phyloP scores from a whole-genome alignment of 2,797 vertebrate species.

The Rallus crepitans region DNA sequence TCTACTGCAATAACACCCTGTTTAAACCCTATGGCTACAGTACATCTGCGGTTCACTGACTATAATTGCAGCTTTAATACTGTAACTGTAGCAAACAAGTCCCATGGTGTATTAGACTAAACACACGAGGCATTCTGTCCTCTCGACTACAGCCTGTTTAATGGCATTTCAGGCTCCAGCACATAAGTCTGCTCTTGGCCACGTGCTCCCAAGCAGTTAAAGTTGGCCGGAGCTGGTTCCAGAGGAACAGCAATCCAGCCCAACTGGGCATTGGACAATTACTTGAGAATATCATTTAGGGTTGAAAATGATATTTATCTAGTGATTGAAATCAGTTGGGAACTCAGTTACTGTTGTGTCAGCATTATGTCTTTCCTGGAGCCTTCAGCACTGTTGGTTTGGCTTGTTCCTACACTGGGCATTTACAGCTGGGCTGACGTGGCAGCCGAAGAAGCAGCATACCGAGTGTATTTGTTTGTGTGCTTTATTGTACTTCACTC shows the following conservation, averaged over 20 bases:
- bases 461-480: slow-evolving; percentile 36
- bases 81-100: slow-evolving; percentile 77
- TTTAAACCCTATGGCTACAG: slow-evolving; percentile 70
- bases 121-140: slow-evolving; percentile 59
- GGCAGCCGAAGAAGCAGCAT: slow-evolving; percentile 60
- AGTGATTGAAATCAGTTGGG: slow-evolving; percentile 81
- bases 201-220: slow-evolving; percentile 65
- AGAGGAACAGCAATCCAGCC: slow-evolving; percentile 75
- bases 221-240: slow-evolving; percentile 77
- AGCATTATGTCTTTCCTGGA: slow-evolving; percentile 76
- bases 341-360: slow-evolving; percentile 74
- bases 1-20: slow-evolving; percentile 66
- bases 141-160: slow-evolving; percentile 76
- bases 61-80: slow-evolving; percentile 82
- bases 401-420: slow-evolving; percentile 61
- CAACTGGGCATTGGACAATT: slow-evolving; percentile 75
- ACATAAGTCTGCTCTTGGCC: slow-evolving; percentile 74
- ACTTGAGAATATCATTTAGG: slow-evolving; percentile 75
- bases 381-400: slow-evolving; percentile 64
- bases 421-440: slow-evolving; percentile 72
- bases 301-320: slow-evolving; percentile 81
- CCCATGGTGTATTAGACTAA: slow-evolving; percentile 69
- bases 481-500: slow-evolving; percentile 40
- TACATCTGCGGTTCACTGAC: slow-evolving; percentile 80
- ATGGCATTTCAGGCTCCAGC: slow-evolving; percentile 78